Base-by-base conservation (phyloP, 2,888 invertebrate species). In the Cyclophora albipunctata region DNA sequence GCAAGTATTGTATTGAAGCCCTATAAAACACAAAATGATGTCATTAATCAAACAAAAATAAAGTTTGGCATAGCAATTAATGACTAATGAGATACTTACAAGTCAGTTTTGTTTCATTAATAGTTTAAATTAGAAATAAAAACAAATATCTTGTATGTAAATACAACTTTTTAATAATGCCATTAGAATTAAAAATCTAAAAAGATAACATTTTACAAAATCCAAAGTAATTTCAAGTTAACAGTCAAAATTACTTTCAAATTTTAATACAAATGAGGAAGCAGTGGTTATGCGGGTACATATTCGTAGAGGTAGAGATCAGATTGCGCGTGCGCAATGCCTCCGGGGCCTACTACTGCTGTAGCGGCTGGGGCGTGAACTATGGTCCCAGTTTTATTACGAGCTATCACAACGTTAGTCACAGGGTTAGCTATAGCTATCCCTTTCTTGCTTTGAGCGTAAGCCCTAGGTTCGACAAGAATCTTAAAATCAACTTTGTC, bases 261-360 rank as follows among this genome's bases (percentile, higher is more conserved):
- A 69, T 46, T 45, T 47, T 42, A 34, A 49, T 42, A 48, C 37
- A 55, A 33, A 50, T 48, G 34, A 58, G 47, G 53, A 48, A 34
- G 46, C 7, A 50, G 52, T 48, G 55, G 74, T 69, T 64, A 66
- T 62, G 57, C 53, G 45, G 56, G 59, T 52, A 71, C 63, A 62
- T 71, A 80, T 68, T 86, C 85, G 49, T 91, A 91, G 54, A 92
- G 67, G 65, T 91, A 91, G 54, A 95, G 89, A 73, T 94, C 93
- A 50, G 94, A 93, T 67, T 93, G 91, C 0, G 94, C 94, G 68
- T 94, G 93, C 0, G 94, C 94, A 46, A 92, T 90, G 5, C 94
- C 94, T 3, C 94, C 94, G 40, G 93, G 93, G 4, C 94, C 94
- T 3, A 91, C 94, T 3, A 94, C 89, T 3, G 94, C 94, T 0